These are phyloP conservation scores for Tribolium madens DNA, from an alignment of 1,140 invertebrate genomes.

Conservation along the genomic window DNA sequence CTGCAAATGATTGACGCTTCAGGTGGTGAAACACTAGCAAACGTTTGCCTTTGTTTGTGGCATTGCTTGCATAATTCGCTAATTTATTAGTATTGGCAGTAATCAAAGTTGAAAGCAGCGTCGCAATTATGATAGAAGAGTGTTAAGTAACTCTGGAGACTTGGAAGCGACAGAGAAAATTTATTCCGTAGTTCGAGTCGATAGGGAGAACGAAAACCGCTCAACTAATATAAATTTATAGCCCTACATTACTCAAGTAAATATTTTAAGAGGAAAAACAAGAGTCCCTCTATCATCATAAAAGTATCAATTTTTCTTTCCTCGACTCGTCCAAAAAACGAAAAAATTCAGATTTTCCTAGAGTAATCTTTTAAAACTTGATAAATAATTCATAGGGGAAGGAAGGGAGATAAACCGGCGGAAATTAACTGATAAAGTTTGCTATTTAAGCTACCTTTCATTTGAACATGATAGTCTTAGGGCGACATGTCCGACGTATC, in stretches of 20 bases:
- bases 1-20: not conserved
- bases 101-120: not conserved
- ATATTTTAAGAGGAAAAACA: constrained; percentile 22
- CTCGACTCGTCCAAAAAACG: not conserved
- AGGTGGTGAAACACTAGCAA: not conserved
- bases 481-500: not conserved
- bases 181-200: not conserved
- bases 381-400: constrained; percentile 17
- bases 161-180: not conserved
- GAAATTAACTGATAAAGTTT: constrained; percentile 23
- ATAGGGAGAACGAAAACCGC: constrained; percentile 20
- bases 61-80: not conserved
- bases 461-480: not conserved
- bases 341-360: constrained; percentile 29
- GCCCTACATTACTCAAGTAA: constrained; percentile 27
- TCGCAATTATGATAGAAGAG: not conserved
- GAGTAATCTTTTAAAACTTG: constrained; percentile 18
- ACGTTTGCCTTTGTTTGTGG: not conserved
- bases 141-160: constrained; percentile 2
- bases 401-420: not conserved
- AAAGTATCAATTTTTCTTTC: constrained; percentile 15
- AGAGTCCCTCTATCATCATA: constrained; percentile 1
- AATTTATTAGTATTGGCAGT: not conserved
- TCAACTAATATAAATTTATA: constrained; percentile 34
- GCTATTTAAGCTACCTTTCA: not conserved